Evolutionary conservation across 2,797 vertebrate species (phyloP).

Genomic region (Meda fulgida): DNA sequence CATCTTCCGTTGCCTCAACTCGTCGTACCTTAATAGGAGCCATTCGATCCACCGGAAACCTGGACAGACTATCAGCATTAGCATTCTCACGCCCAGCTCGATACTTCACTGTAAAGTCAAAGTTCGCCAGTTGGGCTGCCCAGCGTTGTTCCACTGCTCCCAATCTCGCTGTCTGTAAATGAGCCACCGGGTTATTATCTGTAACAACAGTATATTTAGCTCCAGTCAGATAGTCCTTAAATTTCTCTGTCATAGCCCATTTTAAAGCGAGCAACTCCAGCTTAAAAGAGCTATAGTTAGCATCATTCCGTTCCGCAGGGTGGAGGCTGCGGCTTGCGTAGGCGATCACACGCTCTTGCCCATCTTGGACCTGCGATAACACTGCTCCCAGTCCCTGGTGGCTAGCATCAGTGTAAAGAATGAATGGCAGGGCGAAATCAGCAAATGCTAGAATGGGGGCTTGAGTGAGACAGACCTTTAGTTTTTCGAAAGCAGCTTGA

Average conservation of each 20-base stretch:
- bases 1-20: background rate
- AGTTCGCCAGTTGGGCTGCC: slow-evolving; percentile 29
- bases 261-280: background rate
- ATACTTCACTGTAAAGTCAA: slow-evolving; percentile 38
- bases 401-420: slow-evolving; percentile 48
- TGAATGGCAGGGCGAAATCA: background rate
- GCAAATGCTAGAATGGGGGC: background rate
- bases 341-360: slow-evolving; percentile 3
- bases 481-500: background rate
- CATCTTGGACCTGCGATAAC: background rate
- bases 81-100: background rate
- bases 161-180: background rate
- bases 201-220: background rate
- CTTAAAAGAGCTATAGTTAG: slow-evolving; percentile 41
- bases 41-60: background rate
- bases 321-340: slow-evolving; percentile 25
- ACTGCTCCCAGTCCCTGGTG: slow-evolving; percentile 22
- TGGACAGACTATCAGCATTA: slow-evolving; percentile 37
- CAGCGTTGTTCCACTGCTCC: slow-evolving; percentile 4
- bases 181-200: slow-evolving; percentile 15
- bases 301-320: slow-evolving; percentile 8
- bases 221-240: slow-evolving; percentile 31
- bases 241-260: background rate
- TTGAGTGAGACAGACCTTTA: background rate
- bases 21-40: background rate